Evolutionary conservation across 1,140 invertebrate species (phyloP), one percentile per base, ranked within the genome.

Genomic region (Caenorhabditis brenneri): DNA sequence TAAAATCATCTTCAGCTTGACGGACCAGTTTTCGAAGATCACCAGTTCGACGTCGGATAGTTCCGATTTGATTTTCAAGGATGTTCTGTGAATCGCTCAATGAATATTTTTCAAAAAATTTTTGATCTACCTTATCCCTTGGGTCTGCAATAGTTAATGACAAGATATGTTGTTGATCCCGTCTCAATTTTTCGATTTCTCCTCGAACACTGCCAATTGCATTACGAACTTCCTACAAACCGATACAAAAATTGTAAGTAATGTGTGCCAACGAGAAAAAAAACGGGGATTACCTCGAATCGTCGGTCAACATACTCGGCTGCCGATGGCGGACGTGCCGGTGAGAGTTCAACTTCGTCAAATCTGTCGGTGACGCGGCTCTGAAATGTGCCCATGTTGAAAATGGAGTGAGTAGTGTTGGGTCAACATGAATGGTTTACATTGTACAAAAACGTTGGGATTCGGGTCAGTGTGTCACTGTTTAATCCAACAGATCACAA

Each of bases 191-290:
- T 39, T 65, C 51, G 29, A 82, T 60, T 36, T 82, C 81, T 10
- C 60, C 51, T 69, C 39, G 36, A 46, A 82, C 36, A 82, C 55
- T 65, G n/a, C 10, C 42, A 39, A 82, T 60, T 33, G 46, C 81
- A 65, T 69, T 65, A 2, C 81, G 55, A n/a, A 82, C 81, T 49
- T 82, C 81, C 81, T 82, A 19, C n/a, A n/a, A n/a, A n/a, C n/a
- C n/a, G 7, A 69, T 42, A 51, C 51, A 31, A 51, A 51, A 22
- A 1, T 48, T 46, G 42, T 49, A 31, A 80, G 48, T 22, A 19
- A 3, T 80, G 78, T 51, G n/a, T 31, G 12, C n/a, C 27, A 31
- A 55, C 6, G 22, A 29, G n/a, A 46, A 79, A 48, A 1, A n/a
- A n/a, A n/a, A n/a, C n/a, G n/a, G n/a, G 46, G 48, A 55, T 49